Evolutionary conservation across 2,113 vertebrate species (phyloP).

Genomic region (Phylloscopus whistleri): DNA sequence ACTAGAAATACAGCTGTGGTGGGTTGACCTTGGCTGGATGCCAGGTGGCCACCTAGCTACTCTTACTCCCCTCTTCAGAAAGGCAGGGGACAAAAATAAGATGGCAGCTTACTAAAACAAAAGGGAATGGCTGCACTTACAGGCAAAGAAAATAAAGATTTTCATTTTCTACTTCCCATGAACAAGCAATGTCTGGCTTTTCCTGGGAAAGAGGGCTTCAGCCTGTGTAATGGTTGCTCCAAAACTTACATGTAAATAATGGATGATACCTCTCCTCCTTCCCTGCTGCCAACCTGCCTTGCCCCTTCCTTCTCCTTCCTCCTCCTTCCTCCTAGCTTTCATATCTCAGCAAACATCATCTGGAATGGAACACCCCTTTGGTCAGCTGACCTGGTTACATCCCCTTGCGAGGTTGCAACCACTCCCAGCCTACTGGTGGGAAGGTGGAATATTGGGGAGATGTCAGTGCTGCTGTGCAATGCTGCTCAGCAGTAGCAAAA

Average conservation of each 20-base stretch:
- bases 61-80: not conserved
- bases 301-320: not conserved
- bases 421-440: too few species aligned
- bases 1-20: not conserved
- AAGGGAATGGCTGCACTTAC: not conserved
- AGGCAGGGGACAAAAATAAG: not conserved
- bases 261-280: not conserved
- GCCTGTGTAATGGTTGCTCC: not conserved
- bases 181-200: not conserved
- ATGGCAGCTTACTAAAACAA: not conserved
- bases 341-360: not conserved
- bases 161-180: not conserved
- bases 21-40: not conserved
- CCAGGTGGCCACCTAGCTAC: not conserved
- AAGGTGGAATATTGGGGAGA: not conserved
- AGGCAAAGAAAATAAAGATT: not conserved
- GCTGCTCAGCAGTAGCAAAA: not conserved
- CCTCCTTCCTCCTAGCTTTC: not conserved
- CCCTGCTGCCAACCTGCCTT: not conserved
- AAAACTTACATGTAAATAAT: not conserved
- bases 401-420: accelerated
- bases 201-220: not conserved
- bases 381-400: not conserved
- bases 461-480: not conserved
- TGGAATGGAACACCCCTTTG: not conserved